phyloP scores from a whole-genome alignment of 2,888 invertebrate genomes.

The Hedya salicella region DNA sequence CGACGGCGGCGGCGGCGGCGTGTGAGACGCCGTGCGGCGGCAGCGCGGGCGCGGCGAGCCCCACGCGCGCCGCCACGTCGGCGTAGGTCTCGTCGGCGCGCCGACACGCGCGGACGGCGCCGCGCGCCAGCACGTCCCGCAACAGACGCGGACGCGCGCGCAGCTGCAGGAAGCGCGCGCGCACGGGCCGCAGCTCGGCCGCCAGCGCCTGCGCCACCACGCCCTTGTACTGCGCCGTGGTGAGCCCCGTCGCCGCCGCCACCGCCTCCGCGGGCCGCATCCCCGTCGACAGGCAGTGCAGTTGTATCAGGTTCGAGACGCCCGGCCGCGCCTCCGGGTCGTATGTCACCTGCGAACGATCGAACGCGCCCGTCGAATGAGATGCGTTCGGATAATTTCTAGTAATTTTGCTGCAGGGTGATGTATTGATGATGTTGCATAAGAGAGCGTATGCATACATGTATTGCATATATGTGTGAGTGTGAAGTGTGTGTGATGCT shows the following conservation, averaged over 20 bases:
- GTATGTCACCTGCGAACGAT: slow-evolving; percentile 86
- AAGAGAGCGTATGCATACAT: too few relatives aligned
- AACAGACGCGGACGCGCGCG: slow-evolving; percentile 85
- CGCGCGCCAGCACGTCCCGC: slow-evolving; percentile 84
- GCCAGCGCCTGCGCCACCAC: slow-evolving; percentile 61
- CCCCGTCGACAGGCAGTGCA: slow-evolving; percentile 91
- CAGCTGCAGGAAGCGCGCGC: slow-evolving; percentile 61
- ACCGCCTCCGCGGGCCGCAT: slow-evolving; percentile 88
- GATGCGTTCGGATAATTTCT: too few relatives aligned
- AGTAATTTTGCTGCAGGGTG: too few relatives aligned
- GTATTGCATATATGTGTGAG: too few relatives aligned
- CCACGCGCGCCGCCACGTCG: slow-evolving; percentile 87
- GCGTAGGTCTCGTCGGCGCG: slow-evolving; percentile 85
- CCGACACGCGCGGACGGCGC: slow-evolving; percentile 87
- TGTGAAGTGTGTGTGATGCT: too few relatives aligned
- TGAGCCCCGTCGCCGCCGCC: slow-evolving; percentile 86
- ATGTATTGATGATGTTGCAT: too few relatives aligned
- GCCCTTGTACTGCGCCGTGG: slow-evolving; percentile 88
- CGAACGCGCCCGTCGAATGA: too few relatives aligned
- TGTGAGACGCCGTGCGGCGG: slow-evolving; percentile 14
- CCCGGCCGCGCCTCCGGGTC: slow-evolving; percentile 92
- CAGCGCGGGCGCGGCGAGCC: slow-evolving; percentile 62
- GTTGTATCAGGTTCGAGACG: slow-evolving; percentile 94
- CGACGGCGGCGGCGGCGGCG: slow-evolving; percentile 17
- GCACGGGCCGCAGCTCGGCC: slow-evolving; percentile 55